These are phyloP conservation scores for Eristalis arbustorum DNA, from an alignment of 2,888 invertebrate species.

Conservation along the genomic window DNA sequence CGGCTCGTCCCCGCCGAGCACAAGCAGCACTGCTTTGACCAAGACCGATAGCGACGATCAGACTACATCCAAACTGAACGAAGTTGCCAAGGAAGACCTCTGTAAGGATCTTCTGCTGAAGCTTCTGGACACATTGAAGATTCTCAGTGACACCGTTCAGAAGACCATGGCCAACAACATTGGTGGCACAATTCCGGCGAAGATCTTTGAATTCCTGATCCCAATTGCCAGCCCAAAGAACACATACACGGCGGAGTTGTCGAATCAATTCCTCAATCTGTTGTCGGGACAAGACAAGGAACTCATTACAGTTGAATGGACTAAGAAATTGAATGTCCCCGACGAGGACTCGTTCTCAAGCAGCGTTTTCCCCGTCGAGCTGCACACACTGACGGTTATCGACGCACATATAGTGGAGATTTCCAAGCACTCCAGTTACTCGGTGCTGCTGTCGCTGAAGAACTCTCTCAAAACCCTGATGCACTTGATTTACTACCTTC, in stretches of 20 bases:
- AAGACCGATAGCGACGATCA: conserved; percentile 72
- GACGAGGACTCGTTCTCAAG: conserved; percentile 76
- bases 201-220: conserved; percentile 77
- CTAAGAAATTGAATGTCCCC: conserved; percentile 76
- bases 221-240: conserved; percentile 78
- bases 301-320: conserved; percentile 78
- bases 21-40: conserved; percentile 62
- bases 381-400: conserved; percentile 79
- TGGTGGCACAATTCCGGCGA: conserved; percentile 75
- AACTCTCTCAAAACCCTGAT: conserved; percentile 78
- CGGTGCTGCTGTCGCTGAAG: conserved; percentile 78
- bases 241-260: conserved; percentile 77
- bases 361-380: conserved; percentile 78
- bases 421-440: conserved; percentile 76
- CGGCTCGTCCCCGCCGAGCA: conserved; percentile 18
- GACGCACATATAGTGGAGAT: conserved; percentile 79
- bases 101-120: conserved; percentile 76
- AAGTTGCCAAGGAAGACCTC: conserved; percentile 69
- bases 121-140: conserved; percentile 76
- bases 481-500: conserved; percentile 76
- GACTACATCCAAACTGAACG: conserved; percentile 19
- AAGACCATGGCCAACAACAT: conserved; percentile 77
- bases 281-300: conserved; percentile 79
- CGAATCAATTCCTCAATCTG: conserved; percentile 77
- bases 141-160: conserved; percentile 76